Base-by-base conservation (phyloP, 2,888 invertebrate species). In the Seladonia tumulorum region DNA sequence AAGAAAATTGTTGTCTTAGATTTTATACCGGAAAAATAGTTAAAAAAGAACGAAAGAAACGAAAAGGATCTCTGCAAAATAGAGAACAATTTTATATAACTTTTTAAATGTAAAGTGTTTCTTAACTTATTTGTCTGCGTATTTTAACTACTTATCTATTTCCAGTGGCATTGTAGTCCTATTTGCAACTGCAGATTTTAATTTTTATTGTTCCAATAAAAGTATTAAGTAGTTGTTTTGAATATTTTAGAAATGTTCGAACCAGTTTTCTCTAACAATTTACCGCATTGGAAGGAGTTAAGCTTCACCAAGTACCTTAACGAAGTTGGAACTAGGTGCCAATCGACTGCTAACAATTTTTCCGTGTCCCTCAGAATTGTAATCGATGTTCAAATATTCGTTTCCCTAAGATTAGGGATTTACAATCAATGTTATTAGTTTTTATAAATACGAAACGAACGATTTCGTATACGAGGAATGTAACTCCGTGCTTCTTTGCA, bases 291-390 rank as follows among this genome's bases (percentile, higher is more conserved):
- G 22, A 47, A 16, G 22, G 57, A 53, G 63, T 78, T 25, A 25
- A 71, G 39, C 63, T 53, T 39, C 42, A 4, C 45, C 7, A 73
- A 71, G 60, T 74, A 80, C 63, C 80, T 85, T 47, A 39, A 76
- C 49, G 78, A 83, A 66, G 49, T 42, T 84, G 75, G 63, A 63
- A 70, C 49, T 57, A 77, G 57, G 72, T 86, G 85, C 78, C 81
- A 78, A 78, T 47, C 18, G 72, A 78, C 76, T 79, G 82, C 82
- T 82, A 86, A 86, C 87, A 86, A 87, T 87, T 86, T 79, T 87
- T 87, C 86, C 77, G 39, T 49, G 72, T 68, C 66, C 18, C 16
- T n/a, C 60, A 22, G 71, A 60, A 53, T 22, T 60, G 57, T 45
- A 60, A 70, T 70, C 29, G 70, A 45, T 47, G 53, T 57, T 68